Percentiles rank a stretch among this genome's conserved stretches.
phyloP scores from a whole-genome alignment of 2,113 vertebrate genomes.

The Centropus unirufus region DNA sequence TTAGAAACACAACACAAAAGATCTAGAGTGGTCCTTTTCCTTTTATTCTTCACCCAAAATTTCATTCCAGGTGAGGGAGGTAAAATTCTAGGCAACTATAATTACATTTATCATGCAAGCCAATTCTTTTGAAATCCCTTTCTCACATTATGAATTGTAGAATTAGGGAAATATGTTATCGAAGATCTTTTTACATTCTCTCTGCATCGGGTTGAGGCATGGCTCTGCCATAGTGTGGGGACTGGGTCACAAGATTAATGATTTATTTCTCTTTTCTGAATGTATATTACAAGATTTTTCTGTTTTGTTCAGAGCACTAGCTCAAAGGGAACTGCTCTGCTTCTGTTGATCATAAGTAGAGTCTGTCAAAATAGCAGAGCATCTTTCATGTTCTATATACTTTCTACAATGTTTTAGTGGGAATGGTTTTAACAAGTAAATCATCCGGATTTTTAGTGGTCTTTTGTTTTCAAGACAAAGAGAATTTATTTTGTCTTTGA shows the following conservation, averaged over 20 bases:
- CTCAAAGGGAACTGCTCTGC: neutral
- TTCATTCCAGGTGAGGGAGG: neutral
- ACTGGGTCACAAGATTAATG: neutral
- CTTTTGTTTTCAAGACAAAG: neutral
- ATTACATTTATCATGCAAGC: neutral
- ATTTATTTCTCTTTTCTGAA: neutral
- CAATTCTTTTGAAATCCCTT: neutral
- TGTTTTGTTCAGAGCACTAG: neutral
- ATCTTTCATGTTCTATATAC: neutral
- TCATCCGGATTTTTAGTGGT: neutral
- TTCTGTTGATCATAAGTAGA: neutral
- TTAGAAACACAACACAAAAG: neutral
- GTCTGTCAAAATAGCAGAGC: neutral
- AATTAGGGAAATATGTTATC: neutral
- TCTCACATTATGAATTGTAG: neutral
- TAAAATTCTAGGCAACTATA: neutral
- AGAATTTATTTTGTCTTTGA: neutral
- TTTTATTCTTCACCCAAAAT: neutral
- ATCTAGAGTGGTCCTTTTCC: neutral
- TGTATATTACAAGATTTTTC: neutral
- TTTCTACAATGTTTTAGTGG: neutral
- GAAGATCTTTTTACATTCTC: neutral
- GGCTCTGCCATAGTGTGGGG: neutral
- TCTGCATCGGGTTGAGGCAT: neutral
- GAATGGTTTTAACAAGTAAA: constrained; percentile 6